Conservation (phyloP, 2,113 vertebrate species). For the Macrotus californicus region DNA sequence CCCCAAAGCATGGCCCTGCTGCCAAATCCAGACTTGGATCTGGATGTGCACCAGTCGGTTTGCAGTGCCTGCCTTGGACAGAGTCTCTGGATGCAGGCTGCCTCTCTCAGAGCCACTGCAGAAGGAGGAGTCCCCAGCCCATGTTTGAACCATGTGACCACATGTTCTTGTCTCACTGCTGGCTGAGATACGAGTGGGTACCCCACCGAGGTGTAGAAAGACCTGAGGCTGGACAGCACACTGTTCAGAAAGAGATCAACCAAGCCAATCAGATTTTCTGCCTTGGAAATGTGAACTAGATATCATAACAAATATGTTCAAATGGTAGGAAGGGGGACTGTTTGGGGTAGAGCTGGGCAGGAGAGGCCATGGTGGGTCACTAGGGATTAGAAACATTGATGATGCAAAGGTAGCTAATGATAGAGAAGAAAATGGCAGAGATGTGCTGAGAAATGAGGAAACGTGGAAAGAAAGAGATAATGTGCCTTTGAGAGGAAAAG, state of each 20-base stretch:
- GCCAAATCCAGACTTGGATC: neutral
- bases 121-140: no score
- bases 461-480: neutral
- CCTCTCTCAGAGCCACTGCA: neutral
- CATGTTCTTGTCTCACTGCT: neutral
- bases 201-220: neutral
- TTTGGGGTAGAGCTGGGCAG: no score
- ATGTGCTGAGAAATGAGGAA: neutral
- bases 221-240: neutral
- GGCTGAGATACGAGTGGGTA: no score
- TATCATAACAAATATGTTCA: neutral
- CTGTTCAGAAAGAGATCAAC: neutral
- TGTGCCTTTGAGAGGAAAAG: neutral
- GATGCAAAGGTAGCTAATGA: neutral
- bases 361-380: neutral
- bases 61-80: neutral
- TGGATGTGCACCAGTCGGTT: accelerated
- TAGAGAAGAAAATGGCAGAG: neutral
- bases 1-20: neutral
- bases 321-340: neutral
- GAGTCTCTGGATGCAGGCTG: neutral
- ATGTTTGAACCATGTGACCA: neutral
- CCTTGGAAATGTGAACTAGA: neutral
- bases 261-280: neutral
- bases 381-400: neutral